Base-by-base conservation (phyloP, 1,140 invertebrate genomes). In the Eriocheir sinensis region DNA sequence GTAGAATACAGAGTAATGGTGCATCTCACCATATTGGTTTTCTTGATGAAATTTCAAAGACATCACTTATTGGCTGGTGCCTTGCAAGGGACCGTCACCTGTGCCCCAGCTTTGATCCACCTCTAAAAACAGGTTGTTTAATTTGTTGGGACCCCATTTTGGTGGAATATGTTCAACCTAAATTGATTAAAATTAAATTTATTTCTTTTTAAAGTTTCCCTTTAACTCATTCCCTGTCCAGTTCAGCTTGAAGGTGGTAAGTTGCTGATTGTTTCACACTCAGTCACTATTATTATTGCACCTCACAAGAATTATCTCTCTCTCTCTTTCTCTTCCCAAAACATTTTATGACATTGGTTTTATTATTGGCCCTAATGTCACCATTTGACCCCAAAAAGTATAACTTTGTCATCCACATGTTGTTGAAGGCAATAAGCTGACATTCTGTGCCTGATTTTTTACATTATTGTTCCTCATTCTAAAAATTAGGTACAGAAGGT, bases 181-280 rank as follows among this genome's bases (percentile, higher is more conserved):
- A n/a, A 72, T 72, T n/a, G 27, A n/a, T n/a, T n/a, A n/a, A n/a
- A 72, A 72, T 72, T n/a, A 72, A 72, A 72, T 72, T 72, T 21
- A 72, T 72, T 72, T 72, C 60, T 4, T n/a, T n/a, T 72, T 6
- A 72, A 72, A 21, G 60, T n/a, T n/a, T 72, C 60, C n/a, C 27
- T 72, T 72, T 21, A 72, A 72, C 60, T 72, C 60, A 72, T 72
- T 72, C 60, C 60, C 27, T 72, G 60, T 72, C 21, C 21, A 72
- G 60, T 72, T 72, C 60, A 72, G 60, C 60, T 72, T 72, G 60
- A 72, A n/a, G 60, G 44, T 72, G 60, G 60, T 72, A 72, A 72
- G 60, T 72, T 44, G 86, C 86, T 30, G 86, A 89, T 48, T n/a
- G 40, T 89, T 89, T 38, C 86, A 30, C 40, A 89, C 40, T 34